Evolutionary conservation across 2,113 vertebrate species (phyloP), one percentile per base, ranked within the genome.

Genomic region (Patagioenas fasciata): DNA sequence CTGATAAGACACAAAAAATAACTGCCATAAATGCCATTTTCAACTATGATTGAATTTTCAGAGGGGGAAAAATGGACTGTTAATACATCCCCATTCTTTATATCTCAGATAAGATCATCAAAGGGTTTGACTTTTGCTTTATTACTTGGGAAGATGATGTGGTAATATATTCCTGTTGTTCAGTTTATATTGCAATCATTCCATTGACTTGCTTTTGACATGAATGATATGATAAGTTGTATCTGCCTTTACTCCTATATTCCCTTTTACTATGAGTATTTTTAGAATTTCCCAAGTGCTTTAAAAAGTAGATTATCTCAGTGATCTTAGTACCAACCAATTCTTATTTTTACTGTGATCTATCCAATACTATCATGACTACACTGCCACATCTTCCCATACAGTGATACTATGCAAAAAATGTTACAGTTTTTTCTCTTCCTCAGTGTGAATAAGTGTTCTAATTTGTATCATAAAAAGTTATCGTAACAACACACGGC

Each of bases 401-500:
- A 18, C 6, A 34, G 8, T 8, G 10, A 60, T 67, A 44, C 9
- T 14, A 5, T 15, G 31, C 11, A 80, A 77, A 51, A 75, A 40
- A 11, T 7, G 2, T 29, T 73, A 48, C 6, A 17, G 1, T 8
- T 20, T 62, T 38, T 38, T 64, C 3, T 48, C 66, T 82, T 70
- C 12, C 44, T 36, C 13, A 11, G 15, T 16, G 17, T 50, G 51
- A 9, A 1, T 48, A 58, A 73, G 8, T 20, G 12, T 42, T 82
- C 13, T 25, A 50, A 69, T 40, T 40, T n/a, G 4, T 36, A 44
- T 29, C 9, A 31, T 31, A 21, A 42, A 70, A 70, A 78, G 7
- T 25, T 15, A 19, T 21, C 2, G 6, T 51, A 31, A 31, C 10
- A 42, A 50, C 23, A 21, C 32, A 23, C 2, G 0, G 0, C 13